phyloP scores from a whole-genome alignment of 2,888 invertebrate genomes.

The Mythimna loreyi region DNA sequence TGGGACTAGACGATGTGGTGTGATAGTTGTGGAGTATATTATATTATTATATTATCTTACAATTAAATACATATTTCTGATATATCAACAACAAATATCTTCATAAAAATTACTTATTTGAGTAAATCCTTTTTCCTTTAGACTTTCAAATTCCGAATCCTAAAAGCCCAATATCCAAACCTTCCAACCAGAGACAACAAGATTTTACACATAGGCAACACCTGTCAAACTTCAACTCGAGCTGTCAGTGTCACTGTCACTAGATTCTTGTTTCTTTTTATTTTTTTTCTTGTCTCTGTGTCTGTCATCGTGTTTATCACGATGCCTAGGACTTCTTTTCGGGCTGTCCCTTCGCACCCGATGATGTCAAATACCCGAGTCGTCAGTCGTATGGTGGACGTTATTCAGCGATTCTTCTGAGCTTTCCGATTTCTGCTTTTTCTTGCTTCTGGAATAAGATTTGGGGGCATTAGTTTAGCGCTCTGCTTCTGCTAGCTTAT shows the following conservation, averaged over 20 bases:
- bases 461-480: too few relatives aligned
- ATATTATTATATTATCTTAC: too few relatives aligned
- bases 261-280: constrained; percentile 77
- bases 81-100: constrained; percentile 26
- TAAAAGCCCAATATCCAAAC: constrained; percentile 42
- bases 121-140: constrained; percentile 9
- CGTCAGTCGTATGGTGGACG: constrained; percentile 87
- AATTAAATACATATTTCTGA: constrained; percentile 8
- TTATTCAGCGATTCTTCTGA: constrained; percentile 86
- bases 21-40: too few relatives aligned
- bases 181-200: constrained; percentile 58
- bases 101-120: constrained; percentile 5
- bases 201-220: constrained; percentile 53
- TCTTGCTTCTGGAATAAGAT: constrained; percentile 74
- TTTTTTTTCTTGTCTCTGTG: constrained; percentile 73
- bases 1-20: too few relatives aligned
- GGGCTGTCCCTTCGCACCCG: constrained; percentile 85
- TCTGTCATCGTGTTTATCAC: constrained; percentile 69
- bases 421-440: constrained; percentile 84
- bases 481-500: too few relatives aligned
- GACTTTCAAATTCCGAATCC: constrained; percentile 13
- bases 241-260: constrained; percentile 80
- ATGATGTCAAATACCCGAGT: constrained; percentile 89
- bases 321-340: constrained; percentile 71
- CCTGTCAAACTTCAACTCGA: constrained; percentile 79